A percentile compares a stretch with the other conserved stretches of the same genome.
phyloP scores from a whole-genome alignment of 1,140 invertebrate genomes.

The Thalassaphorura encarpata region DNA sequence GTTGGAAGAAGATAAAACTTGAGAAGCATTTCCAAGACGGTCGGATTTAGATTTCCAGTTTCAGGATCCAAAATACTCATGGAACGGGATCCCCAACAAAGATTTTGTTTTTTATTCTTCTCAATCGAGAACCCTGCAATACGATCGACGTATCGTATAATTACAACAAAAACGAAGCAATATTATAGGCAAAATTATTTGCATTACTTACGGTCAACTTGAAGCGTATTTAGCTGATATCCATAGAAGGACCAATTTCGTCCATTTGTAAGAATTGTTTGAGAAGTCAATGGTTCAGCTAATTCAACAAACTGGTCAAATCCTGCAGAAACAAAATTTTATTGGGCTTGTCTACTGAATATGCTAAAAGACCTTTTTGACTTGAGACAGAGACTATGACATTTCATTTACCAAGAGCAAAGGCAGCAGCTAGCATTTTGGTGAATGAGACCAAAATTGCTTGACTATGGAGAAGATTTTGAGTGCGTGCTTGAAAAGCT shows the following conservation, averaged over 20 bases:
- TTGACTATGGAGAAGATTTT: slow-evolving; percentile 48
- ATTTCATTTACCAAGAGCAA: too few relatives aligned
- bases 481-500: slow-evolving; percentile 48
- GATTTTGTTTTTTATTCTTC: slow-evolving; percentile 58
- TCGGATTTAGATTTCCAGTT: slow-evolving; percentile 63
- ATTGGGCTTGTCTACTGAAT: too few relatives aligned
- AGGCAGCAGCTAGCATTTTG: slow-evolving; percentile 68
- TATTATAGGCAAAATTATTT: too few relatives aligned
- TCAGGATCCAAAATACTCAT: slow-evolving; percentile 62
- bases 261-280: slow-evolving; percentile 75
- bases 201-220: slow-evolving; percentile 51
- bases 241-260: slow-evolving; percentile 66
- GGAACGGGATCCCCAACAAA: slow-evolving; percentile 62
- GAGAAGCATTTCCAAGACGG: slow-evolving; percentile 60
- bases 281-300: slow-evolving; percentile 74
- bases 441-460: slow-evolving; percentile 64
- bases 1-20: slow-evolving; percentile 64
- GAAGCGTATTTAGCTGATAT: slow-evolving; percentile 79
- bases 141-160: too few relatives aligned
- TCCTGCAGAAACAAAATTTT: too few relatives aligned
- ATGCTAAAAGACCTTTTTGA: too few relatives aligned
- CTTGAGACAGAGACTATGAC: too few relatives aligned
- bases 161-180: too few relatives aligned
- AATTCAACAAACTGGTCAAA: slow-evolving; percentile 77
- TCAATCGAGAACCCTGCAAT: slow-evolving; percentile 41